A percentile compares a stretch with the other conserved stretches of the same genome.
phyloP scores from a whole-genome alignment of 2,113 vertebrate genomes.

The Ardeotis arabs region DNA sequence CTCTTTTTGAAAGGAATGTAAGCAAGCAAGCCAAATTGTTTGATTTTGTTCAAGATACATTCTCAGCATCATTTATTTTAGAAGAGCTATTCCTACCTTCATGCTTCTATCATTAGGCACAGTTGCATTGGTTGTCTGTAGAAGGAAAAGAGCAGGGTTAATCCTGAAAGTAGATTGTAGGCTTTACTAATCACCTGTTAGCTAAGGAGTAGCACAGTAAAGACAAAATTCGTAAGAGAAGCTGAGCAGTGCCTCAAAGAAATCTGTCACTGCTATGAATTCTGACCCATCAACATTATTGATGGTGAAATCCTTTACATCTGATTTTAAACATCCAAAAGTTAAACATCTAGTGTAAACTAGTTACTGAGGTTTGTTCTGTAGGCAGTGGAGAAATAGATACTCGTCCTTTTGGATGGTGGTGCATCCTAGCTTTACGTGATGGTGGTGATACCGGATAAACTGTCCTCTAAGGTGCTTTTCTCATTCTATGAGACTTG shows the following conservation, averaged over 20 bases:
- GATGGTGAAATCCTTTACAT: not conserved
- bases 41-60: not conserved
- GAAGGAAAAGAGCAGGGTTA: not conserved
- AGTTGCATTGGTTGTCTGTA: not conserved
- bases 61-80: not conserved
- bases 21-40: not conserved
- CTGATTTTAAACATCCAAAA: not conserved
- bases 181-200: not conserved
- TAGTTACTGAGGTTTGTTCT: not conserved
- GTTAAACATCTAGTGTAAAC: not conserved
- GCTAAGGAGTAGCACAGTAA: not conserved
- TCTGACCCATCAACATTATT: not conserved
- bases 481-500: not conserved
- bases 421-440: not conserved
- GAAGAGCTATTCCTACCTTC: not conserved
- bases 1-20: not conserved
- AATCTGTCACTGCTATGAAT: not conserved
- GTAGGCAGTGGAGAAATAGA: not conserved
- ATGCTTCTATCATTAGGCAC: not conserved
- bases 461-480: not conserved
- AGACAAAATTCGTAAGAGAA: not conserved
- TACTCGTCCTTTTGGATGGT: not conserved
- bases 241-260: not conserved
- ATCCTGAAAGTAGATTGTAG: not conserved
- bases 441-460: not conserved